phyloP scores from a whole-genome alignment of 2,888 invertebrate genomes.

The Microchrysa polita region DNA sequence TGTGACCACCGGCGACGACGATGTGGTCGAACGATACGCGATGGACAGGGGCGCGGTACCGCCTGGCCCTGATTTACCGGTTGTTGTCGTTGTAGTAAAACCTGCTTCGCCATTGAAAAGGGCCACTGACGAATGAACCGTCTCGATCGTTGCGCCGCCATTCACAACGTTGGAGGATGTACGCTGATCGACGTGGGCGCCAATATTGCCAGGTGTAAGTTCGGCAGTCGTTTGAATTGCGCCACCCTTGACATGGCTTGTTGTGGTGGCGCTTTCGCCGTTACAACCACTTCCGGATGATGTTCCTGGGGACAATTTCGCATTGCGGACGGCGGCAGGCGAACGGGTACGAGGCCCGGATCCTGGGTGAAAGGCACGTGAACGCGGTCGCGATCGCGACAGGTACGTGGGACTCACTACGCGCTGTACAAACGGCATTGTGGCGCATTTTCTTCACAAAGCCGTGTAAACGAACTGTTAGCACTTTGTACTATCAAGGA shows the following conservation, averaged over 20 bases:
- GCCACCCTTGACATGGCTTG: constrained; percentile 9
- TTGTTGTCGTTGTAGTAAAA: constrained; percentile 45
- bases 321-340: constrained; percentile 51
- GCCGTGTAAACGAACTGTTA: not conserved
- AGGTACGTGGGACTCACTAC: constrained; percentile 83
- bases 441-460: constrained; percentile 56
- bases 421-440: constrained; percentile 89
- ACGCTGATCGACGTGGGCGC: not conserved
- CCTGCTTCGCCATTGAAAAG: constrained; percentile 54
- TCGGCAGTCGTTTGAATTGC: not conserved
- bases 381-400: constrained; percentile 68
- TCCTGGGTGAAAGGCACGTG: constrained; percentile 47
- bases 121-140: constrained; percentile 49
- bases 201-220: not conserved
- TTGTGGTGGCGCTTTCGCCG: constrained; percentile 2
- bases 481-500: not conserved
- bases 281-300: constrained; percentile 45
- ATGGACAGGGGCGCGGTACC: constrained; percentile 49
- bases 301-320: constrained; percentile 49
- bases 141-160: constrained; percentile 53
- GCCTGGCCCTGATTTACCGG: constrained; percentile 53
- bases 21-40: not conserved
- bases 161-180: constrained; percentile 1
- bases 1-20: constrained; percentile 61
- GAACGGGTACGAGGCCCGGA: constrained; percentile 52